Conservation (phyloP, 2,888 invertebrate genomes). For the Diachrysia chrysitis region DNA sequence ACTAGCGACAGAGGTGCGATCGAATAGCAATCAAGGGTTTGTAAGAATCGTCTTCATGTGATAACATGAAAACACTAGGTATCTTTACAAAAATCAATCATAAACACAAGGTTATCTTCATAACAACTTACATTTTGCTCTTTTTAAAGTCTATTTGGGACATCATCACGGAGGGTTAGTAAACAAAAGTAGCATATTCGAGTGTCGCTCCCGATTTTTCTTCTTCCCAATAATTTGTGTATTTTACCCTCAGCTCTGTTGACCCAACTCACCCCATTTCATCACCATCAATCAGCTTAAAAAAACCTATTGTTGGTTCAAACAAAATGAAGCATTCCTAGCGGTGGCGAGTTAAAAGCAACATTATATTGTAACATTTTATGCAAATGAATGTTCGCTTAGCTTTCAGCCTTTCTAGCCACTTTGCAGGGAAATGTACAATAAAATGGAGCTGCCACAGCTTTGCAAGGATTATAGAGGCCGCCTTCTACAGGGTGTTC, state of each 20-base stretch:
- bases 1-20: too few species aligned
- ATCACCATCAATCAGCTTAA: constrained; percentile 74
- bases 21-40: too few species aligned
- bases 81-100: too few species aligned
- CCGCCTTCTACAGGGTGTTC: constrained; percentile 53
- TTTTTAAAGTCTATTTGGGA: constrained; percentile 20
- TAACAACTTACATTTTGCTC: neutral
- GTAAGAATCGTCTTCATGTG: too few species aligned
- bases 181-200: constrained; percentile 49
- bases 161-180: constrained; percentile 11
- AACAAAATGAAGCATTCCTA: constrained; percentile 73
- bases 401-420: constrained; percentile 76
- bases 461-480: constrained; percentile 68
- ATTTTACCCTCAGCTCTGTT: constrained; percentile 32
- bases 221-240: constrained; percentile 48
- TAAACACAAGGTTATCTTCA: too few species aligned
- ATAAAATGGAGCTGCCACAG: constrained; percentile 67
- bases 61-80: too few species aligned
- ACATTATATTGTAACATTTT: constrained; percentile 75
- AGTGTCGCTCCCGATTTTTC: constrained; percentile 44
- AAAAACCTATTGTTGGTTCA: constrained; percentile 73
- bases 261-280: constrained; percentile 61
- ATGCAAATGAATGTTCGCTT: constrained; percentile 78
- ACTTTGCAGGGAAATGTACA: constrained; percentile 77
- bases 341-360: constrained; percentile 73